Evolutionary conservation across 1,140 invertebrate species (phyloP).

Genomic region (Choristoneura fumiferana): DNA sequence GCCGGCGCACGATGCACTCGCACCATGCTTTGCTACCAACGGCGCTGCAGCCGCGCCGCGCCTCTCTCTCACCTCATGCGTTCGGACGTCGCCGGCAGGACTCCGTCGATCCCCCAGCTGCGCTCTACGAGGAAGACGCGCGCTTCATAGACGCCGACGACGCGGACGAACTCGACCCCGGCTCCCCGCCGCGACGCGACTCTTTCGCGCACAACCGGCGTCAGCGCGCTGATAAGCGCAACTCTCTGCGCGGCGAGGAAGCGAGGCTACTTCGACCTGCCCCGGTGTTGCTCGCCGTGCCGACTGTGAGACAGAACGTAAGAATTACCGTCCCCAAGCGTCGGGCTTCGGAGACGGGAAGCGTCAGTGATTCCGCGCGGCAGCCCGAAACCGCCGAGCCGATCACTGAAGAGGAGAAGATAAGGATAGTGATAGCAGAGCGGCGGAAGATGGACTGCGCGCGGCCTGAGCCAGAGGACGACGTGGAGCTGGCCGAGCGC

Average conservation of each 20-base stretch:
- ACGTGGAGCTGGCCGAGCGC: conserved; percentile 65
- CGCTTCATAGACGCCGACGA: conserved; percentile 76
- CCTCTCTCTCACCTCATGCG: conserved; percentile 67
- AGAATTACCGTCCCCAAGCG: conserved; percentile 47
- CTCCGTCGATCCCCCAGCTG: conserved; percentile 61
- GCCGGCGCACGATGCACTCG: conserved; percentile 67
- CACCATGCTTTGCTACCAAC: conserved; percentile 65
- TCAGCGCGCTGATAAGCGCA: conserved; percentile 63
- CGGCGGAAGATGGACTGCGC: conserved; percentile 67
- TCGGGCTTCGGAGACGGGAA: conserved; percentile 53
- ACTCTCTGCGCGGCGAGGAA: conserved; percentile 64
- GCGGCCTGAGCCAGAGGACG: conserved; percentile 64
- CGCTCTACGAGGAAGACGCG: conserved; percentile 74
- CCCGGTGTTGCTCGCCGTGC: conserved; percentile 57
- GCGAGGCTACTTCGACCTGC: conserved; percentile 58
- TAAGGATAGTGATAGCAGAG: conserved; percentile 74
- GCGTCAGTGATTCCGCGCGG: conserved; percentile 45
- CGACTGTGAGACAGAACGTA: conserved; percentile 51
- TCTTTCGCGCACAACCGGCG: conserved; percentile 63
- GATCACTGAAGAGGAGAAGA: conserved; percentile 70
- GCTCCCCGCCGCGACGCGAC: conserved; percentile 56
- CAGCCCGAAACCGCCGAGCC: conserved; percentile 43
- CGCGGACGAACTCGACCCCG: conserved; percentile 63
- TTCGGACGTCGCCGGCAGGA: conserved; percentile 70
- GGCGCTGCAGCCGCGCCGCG: conserved; percentile 54